phyloP scores from a whole-genome alignment of 2,888 invertebrate genomes.

The Nomada ferruginata region DNA sequence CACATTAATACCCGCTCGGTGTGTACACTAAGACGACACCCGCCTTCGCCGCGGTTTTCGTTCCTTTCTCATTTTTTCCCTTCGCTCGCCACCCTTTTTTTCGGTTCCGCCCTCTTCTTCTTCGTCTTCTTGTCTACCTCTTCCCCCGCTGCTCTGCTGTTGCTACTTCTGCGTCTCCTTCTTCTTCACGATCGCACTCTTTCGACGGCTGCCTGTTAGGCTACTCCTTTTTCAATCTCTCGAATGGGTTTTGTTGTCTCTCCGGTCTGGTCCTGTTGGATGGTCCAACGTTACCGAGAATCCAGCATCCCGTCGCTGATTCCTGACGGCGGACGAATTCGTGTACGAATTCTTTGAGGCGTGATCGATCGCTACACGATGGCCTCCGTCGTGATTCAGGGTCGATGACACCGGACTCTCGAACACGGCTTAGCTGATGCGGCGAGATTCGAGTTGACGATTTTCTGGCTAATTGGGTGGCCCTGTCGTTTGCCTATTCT shows the following conservation, averaged over 20 bases:
- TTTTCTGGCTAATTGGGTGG: conserved; percentile 42
- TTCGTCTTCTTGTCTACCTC: neutral
- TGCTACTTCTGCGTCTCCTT: neutral
- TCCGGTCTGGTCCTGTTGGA: neutral
- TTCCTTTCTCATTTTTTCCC: conserved; percentile 48
- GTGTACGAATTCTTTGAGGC: conserved; percentile 38
- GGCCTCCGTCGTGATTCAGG: conserved; percentile 1
- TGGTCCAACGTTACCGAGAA: conserved; percentile 17
- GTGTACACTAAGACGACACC: conserved; percentile 68
- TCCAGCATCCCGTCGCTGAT: conserved; percentile 18
- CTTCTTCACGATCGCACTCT: conserved; percentile 5
- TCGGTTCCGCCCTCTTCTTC: neutral
- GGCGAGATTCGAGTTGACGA: conserved; percentile 31
- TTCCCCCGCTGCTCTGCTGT: neutral
- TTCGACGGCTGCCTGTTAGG: conserved; percentile 6
- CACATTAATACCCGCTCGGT: conserved; percentile 78
- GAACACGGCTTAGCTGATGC: conserved; percentile 6
- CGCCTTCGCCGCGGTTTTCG: conserved; percentile 65
- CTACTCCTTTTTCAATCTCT: conserved; percentile 40
- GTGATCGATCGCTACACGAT: conserved; percentile 56
- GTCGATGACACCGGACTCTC: conserved; percentile 28
- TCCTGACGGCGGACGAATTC: conserved; percentile 26
- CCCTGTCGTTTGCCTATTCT: neutral
- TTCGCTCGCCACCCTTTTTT: neutral
- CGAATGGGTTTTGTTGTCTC: conserved; percentile 10